A percentile compares a stretch with the other conserved stretches of the same genome.
Conservation (phyloP, 2,797 vertebrate genomes). For the Poecilia gillii region DNA sequence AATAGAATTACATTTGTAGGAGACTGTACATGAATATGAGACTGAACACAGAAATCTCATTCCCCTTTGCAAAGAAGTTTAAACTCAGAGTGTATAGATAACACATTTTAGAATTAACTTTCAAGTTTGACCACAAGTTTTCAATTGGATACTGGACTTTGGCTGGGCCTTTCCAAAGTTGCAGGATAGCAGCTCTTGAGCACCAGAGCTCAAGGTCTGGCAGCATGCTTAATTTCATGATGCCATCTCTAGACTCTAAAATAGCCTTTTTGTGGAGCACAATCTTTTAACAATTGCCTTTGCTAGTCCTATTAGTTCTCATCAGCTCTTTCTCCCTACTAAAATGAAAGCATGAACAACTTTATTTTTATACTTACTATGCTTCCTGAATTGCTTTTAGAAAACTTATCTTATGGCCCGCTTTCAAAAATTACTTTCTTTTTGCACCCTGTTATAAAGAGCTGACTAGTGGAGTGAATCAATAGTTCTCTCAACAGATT, state of each 20-base stretch:
- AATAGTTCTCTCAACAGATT: not conserved
- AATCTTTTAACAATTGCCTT: not conserved
- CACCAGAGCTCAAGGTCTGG: not conserved
- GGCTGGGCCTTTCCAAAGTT: not conserved
- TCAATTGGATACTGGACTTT: not conserved
- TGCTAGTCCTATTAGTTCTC: not conserved
- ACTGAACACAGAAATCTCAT: not conserved
- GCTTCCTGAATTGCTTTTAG: not conserved
- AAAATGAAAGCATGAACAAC: not conserved
- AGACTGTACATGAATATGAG: too few species aligned
- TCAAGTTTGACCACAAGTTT: too few species aligned
- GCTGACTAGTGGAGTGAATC: not conserved
- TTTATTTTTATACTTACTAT: not conserved
- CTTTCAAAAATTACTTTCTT: not conserved
- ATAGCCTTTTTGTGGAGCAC: not conserved
- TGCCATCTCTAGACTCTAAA: not conserved
- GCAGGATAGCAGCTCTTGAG: not conserved
- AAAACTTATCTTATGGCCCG: not conserved
- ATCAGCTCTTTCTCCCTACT: not conserved
- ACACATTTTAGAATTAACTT: not conserved
- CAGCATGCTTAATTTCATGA: not conserved
- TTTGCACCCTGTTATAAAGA: not conserved
- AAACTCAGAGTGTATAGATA: not conserved
- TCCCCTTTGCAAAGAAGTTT: not conserved
- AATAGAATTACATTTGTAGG: not conserved